These are phyloP conservation scores for Anarhynchus alexandrinus DNA, from an alignment of 2,113 vertebrate genomes.

Conservation along the genomic window DNA sequence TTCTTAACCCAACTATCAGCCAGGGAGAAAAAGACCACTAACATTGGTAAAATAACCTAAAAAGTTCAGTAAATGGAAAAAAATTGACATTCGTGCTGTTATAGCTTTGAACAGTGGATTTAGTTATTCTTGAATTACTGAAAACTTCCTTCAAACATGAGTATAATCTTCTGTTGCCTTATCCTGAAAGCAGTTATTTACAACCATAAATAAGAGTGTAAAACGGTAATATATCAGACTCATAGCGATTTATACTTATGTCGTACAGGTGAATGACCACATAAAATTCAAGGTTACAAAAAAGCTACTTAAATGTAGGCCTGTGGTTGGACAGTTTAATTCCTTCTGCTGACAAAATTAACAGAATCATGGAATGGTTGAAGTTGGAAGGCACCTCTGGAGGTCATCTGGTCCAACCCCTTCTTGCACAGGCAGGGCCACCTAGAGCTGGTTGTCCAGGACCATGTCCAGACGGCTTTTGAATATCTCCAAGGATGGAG, in stretches of 20 bases:
- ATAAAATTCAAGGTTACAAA: neutral
- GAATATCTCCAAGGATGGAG: neutral
- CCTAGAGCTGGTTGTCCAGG: neutral
- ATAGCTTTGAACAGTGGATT: neutral
- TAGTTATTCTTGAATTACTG: neutral
- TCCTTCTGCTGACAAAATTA: neutral
- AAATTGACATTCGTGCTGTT: neutral
- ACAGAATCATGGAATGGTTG: neutral
- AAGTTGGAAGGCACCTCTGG: neutral
- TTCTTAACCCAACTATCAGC: slow-evolving; percentile 88
- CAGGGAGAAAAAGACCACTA: slow-evolving; percentile 13
- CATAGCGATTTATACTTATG: neutral
- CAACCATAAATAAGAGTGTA: neutral
- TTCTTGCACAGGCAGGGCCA: neutral
- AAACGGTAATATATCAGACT: neutral
- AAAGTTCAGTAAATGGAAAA: neutral
- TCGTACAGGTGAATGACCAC: neutral
- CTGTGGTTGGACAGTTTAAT: neutral
- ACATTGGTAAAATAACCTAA: neutral
- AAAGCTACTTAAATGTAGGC: neutral
- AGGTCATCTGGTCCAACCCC: neutral
- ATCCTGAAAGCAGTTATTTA: neutral
- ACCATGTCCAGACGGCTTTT: rapidly evolving
- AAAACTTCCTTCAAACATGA: neutral
- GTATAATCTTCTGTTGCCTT: neutral